These are phyloP conservation scores for Eupithecia centaureata DNA, from an alignment of 2,888 invertebrate genomes.

Conservation along the genomic window DNA sequence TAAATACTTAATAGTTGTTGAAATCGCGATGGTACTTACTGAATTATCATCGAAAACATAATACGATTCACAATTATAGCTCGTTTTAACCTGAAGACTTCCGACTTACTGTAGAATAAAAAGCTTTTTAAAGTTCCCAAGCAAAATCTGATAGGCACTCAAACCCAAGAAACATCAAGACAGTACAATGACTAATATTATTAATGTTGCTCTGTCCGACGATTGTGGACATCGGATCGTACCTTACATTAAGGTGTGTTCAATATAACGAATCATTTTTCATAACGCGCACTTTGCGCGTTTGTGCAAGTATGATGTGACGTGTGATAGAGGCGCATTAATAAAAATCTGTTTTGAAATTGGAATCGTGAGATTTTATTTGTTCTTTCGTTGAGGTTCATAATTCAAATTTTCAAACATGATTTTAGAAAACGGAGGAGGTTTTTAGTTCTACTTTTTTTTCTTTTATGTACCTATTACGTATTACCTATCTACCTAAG, in stretches of 20 bases:
- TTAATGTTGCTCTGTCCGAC: constrained; percentile 76
- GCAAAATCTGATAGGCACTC: constrained; percentile 54
- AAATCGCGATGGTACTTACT: background rate
- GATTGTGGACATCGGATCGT: constrained; percentile 62
- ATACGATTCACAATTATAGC: background rate
- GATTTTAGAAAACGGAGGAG: too few species aligned
- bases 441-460: too few species aligned
- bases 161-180: constrained; percentile 32
- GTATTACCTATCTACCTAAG: too few species aligned
- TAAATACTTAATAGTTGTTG: background rate
- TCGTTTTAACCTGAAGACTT: background rate
- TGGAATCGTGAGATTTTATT: constrained; percentile 2
- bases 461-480: too few species aligned
- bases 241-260: constrained; percentile 78
- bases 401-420: background rate
- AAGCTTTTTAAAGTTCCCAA: constrained; percentile 42
- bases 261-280: constrained; percentile 70
- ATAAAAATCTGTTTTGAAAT: constrained; percentile 58
- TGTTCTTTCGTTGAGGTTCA: background rate
- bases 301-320: constrained; percentile 67
- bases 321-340: constrained; percentile 56
- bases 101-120: background rate
- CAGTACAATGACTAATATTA: constrained; percentile 74
- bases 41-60: background rate
- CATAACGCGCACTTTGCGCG: constrained; percentile 58